These are phyloP conservation scores for Drosophila testacea DNA, from an alignment of 2,888 invertebrate genomes.

Conservation along the genomic window DNA sequence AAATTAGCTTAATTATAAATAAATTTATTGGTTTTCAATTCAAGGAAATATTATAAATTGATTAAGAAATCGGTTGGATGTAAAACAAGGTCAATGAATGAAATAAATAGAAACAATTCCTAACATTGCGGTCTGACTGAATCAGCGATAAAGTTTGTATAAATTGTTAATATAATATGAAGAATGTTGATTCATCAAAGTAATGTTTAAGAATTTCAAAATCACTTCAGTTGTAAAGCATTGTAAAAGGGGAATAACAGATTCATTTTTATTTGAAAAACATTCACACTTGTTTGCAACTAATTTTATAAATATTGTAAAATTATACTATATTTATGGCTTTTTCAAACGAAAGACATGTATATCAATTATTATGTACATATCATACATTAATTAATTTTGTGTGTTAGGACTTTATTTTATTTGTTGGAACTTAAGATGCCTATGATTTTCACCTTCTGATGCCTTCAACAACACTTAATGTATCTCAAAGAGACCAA, in stretches of 20 bases:
- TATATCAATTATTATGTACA: no score
- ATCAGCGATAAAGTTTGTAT: constrained; percentile 7
- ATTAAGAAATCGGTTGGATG: constrained; percentile 6
- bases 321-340: no score
- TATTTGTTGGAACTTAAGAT: not conserved
- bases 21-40: constrained; percentile 21
- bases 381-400: no score
- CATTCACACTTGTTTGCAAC: no score
- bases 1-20: not conserved
- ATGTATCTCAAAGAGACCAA: not conserved
- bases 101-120: constrained; percentile 5
- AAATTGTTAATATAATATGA: constrained; percentile 1
- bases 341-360: no score
- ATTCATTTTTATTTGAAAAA: no score
- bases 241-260: not conserved
- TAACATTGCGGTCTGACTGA: constrained; percentile 24
- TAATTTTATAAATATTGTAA: no score
- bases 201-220: not conserved
- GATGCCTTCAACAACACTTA: not conserved
- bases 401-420: not conserved
- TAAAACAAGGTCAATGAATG: constrained; percentile 36
- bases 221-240: not conserved
- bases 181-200: constrained; percentile 33
- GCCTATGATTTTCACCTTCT: not conserved
- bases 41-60: constrained; percentile 36